A percentile compares a stretch with the other conserved stretches of the same genome.
Conservation (phyloP, 2,113 vertebrate species). For the Campylomormyrus tamandua region DNA sequence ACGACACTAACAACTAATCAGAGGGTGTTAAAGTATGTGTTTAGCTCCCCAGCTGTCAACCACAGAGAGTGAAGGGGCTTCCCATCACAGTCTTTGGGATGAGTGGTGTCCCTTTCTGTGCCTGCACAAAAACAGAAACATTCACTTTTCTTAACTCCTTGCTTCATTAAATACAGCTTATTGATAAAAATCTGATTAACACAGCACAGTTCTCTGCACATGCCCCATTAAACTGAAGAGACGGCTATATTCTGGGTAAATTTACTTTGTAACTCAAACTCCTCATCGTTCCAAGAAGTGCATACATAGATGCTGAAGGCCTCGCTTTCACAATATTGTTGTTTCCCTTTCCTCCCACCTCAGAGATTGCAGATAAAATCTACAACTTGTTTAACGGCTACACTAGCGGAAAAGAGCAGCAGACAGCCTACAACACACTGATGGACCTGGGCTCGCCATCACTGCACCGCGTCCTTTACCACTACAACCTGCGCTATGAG, state of each 20-base stretch:
- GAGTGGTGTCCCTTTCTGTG: neutral
- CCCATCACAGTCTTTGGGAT: neutral
- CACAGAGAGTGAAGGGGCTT: neutral
- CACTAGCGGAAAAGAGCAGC: slow-evolving; percentile 95
- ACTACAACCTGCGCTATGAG: slow-evolving; percentile 96
- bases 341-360: neutral
- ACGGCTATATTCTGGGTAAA: neutral
- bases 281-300: neutral
- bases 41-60: neutral
- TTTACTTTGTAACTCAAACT: neutral
- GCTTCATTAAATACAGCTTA: neutral
- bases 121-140: neutral
- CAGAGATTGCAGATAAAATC: slow-evolving; percentile 97
- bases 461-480: slow-evolving; percentile 87
- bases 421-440: slow-evolving; percentile 93
- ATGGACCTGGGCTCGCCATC: slow-evolving; percentile 90
- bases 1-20: neutral
- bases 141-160: neutral
- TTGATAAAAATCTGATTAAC: neutral
- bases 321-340: neutral
- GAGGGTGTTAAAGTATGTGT: neutral
- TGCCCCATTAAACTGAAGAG: neutral
- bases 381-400: slow-evolving; percentile 98
- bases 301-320: neutral
- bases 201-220: neutral